A percentile compares a stretch with the other conserved stretches of the same genome.
Evolutionary conservation across 2,113 vertebrate genomes (phyloP).

Genomic region (Trochalopteron elliotii): DNA sequence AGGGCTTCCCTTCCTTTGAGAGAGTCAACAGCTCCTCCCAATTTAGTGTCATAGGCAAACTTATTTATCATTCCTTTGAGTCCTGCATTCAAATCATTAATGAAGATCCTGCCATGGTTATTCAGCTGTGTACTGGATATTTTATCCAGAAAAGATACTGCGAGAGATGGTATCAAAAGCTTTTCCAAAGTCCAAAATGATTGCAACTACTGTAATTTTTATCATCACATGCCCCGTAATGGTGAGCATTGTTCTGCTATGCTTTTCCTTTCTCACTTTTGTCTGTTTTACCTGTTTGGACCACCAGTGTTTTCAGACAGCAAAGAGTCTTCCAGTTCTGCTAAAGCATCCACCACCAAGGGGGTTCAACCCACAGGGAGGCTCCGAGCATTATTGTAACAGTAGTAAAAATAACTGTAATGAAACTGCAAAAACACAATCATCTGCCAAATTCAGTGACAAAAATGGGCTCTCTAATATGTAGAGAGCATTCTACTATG

Average conservation of each 20-base stretch:
- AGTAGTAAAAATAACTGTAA: constrained; percentile 15
- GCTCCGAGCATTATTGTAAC: neutral
- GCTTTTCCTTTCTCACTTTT: neutral
- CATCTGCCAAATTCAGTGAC: constrained; percentile 31
- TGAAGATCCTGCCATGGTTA: neutral
- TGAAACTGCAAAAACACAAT: constrained; percentile 26
- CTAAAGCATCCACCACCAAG: neutral
- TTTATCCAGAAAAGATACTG: neutral
- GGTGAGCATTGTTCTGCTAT: neutral
- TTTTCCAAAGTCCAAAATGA: neutral
- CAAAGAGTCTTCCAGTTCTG: neutral
- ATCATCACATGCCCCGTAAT: neutral
- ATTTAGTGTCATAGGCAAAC: neutral
- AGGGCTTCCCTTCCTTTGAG: neutral
- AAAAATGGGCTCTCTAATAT: neutral
- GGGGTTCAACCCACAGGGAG: neutral
- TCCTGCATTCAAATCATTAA: neutral
- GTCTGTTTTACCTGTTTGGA: neutral
- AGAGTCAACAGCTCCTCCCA: neutral
- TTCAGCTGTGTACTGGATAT: neutral
- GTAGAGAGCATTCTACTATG: neutral
- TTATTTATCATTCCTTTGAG: neutral
- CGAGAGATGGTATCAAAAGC: neutral
- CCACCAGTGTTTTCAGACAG: neutral
- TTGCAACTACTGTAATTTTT: neutral